phyloP scores from a whole-genome alignment of 2,888 invertebrate species.

The Eristalis intricaria region DNA sequence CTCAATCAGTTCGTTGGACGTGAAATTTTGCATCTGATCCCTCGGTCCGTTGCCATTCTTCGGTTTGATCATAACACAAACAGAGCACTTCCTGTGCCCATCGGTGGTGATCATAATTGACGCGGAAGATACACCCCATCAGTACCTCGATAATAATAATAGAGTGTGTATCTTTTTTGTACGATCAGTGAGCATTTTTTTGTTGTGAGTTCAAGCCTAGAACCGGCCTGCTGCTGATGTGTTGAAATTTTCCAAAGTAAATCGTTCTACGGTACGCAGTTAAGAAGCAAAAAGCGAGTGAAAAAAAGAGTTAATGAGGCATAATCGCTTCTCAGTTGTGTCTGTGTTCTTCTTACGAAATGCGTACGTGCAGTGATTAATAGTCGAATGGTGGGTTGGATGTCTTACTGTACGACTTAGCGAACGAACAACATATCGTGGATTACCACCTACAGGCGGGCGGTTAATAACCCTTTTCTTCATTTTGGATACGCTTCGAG shows the following conservation, averaged over 20 bases:
- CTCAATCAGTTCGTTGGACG: conserved; percentile 5
- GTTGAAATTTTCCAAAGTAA: conserved; percentile 10
- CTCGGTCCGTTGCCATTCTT: conserved; percentile 16
- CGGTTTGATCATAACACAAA: conserved; percentile 23
- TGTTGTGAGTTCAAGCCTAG: background rate
- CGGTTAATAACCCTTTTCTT: conserved; percentile 55
- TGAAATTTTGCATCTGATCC: conserved; percentile 34
- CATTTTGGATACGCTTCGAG: conserved; percentile 57
- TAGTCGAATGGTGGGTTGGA: conserved; percentile 27
- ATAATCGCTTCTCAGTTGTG: conserved; percentile 27
- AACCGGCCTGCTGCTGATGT: conserved; percentile 5
- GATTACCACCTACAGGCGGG: conserved; percentile 55
- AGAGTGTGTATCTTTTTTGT: conserved; percentile 37
- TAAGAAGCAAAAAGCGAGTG: background rate
- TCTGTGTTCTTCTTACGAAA: conserved; percentile 41
- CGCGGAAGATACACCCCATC: background rate
- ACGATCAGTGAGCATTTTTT: conserved; percentile 40
- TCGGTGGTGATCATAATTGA: conserved; percentile 6
- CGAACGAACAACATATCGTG: conserved; percentile 19
- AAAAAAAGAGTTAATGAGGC: conserved; percentile 27
- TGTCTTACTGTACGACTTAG: conserved; percentile 14
- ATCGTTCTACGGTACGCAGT: conserved; percentile 27
- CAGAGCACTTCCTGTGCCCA: conserved; percentile 43
- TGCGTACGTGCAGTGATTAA: conserved; percentile 31
- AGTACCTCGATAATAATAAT: conserved; percentile 13